Evolutionary conservation across 35 echinoderm and acorn worm species (phyloP).

Genomic region (Ophiothrix spiculata): DNA sequence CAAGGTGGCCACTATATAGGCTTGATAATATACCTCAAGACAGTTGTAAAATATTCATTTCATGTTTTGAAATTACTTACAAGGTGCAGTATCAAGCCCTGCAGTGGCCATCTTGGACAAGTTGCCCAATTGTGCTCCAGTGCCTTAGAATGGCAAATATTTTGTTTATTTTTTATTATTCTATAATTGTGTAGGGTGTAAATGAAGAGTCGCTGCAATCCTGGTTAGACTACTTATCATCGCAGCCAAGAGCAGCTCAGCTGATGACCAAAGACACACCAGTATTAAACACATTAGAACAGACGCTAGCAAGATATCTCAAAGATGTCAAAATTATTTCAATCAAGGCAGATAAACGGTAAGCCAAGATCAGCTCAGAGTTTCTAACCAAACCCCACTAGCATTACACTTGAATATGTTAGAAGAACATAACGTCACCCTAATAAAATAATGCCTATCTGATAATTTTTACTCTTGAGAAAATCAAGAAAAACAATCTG

Average conservation of each 20-base stretch:
- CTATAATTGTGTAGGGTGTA: slow-evolving; percentile 50
- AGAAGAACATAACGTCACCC: too few relatives aligned
- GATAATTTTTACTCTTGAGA: too few relatives aligned
- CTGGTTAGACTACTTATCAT: slow-evolving; percentile 80
- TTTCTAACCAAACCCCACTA: not conserved
- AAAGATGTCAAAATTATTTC: slow-evolving; percentile 81
- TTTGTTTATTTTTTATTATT: not conserved
- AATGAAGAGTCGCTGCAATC: slow-evolving; percentile 67
- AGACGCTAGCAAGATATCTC: slow-evolving; percentile 61
- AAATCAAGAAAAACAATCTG: too few relatives aligned
- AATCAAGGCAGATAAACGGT: slow-evolving; percentile 99
- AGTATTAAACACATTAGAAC: slow-evolving; percentile 67
- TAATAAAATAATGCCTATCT: too few relatives aligned
- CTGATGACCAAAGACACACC: slow-evolving; percentile 86
- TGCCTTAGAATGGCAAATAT: too few relatives aligned
- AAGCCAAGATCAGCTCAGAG: not conserved
- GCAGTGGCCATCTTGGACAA: too few relatives aligned
- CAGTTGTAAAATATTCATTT: too few relatives aligned
- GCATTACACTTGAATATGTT: not conserved
- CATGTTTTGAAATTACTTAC: too few relatives aligned
- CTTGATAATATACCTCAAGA: too few relatives aligned
- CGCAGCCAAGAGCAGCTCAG: slow-evolving; percentile 73
- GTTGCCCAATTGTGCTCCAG: too few relatives aligned
- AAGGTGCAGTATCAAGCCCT: too few relatives aligned
- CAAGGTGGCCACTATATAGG: too few relatives aligned